Evolutionary conservation across 2,888 invertebrate genomes (phyloP).

Genomic region (Aporophyla nigra): DNA sequence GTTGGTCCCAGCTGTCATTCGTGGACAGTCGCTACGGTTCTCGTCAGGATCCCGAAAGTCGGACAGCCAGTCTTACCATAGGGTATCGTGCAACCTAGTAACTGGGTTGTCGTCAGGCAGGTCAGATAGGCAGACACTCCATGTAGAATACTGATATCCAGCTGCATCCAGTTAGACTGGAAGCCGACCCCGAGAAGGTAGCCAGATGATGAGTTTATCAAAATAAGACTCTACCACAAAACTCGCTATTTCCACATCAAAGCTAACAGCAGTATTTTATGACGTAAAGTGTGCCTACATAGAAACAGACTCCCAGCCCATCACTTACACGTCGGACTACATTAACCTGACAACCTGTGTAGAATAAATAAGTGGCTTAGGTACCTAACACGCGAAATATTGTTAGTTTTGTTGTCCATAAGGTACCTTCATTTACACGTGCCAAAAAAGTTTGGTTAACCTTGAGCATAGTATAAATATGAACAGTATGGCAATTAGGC

Average conservation of each 20-base stretch:
- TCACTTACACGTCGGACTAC: slow-evolving; percentile 31
- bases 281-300: slow-evolving; percentile 19
- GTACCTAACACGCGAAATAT: slow-evolving; percentile 4
- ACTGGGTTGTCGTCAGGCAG: too few relatives aligned
- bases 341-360: slow-evolving; percentile 29
- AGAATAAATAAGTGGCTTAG: slow-evolving; percentile 34
- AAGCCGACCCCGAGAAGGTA: too few relatives aligned
- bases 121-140: too few relatives aligned
- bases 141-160: too few relatives aligned
- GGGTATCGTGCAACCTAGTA: too few relatives aligned
- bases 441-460: too few relatives aligned
- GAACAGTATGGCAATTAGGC: too few relatives aligned
- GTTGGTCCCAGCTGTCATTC: too few relatives aligned
- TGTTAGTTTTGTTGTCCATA: background rate
- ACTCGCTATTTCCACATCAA: background rate
- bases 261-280: slow-evolving; percentile 17
- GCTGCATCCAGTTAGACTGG: too few relatives aligned
- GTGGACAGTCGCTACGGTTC: too few relatives aligned
- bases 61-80: too few relatives aligned
- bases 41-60: too few relatives aligned
- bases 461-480: background rate
- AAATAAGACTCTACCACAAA: background rate
- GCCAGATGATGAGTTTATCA: background rate
- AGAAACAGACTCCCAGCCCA: slow-evolving; percentile 25
- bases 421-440: background rate